phyloP scores from a whole-genome alignment of 2,888 invertebrate genomes.

The Plemyria rubiginata region DNA sequence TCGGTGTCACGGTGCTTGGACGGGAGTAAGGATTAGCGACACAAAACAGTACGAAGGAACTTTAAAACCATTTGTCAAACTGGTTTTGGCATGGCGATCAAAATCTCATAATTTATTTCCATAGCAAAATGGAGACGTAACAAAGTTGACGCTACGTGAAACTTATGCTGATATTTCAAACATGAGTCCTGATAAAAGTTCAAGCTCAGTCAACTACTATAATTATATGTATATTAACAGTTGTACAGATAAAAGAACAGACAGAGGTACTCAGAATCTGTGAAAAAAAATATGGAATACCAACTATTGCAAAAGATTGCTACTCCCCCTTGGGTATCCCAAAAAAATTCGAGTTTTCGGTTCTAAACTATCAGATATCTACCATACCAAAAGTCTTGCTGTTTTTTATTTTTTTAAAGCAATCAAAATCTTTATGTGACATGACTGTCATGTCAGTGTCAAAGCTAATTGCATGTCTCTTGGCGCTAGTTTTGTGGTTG shows the following conservation, averaged over 20 bases:
- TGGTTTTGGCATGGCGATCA: slow-evolving; percentile 33
- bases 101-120: slow-evolving; percentile 36
- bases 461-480: slow-evolving; percentile 4
- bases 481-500: neutral
- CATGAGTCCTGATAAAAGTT: neutral
- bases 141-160: neutral
- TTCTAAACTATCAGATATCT: too few relatives aligned
- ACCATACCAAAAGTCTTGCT: too few relatives aligned
- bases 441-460: neutral
- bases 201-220: too few relatives aligned
- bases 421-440: too few relatives aligned
- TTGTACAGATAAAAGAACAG: too few relatives aligned
- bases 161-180: neutral
- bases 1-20: slow-evolving; percentile 34
- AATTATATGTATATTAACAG: too few relatives aligned
- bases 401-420: too few relatives aligned
- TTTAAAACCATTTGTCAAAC: slow-evolving; percentile 36
- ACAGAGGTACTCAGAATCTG: too few relatives aligned
- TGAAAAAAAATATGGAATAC: too few relatives aligned
- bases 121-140: slow-evolving; percentile 13
- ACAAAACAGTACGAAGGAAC: slow-evolving; percentile 27
- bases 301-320: too few relatives aligned
- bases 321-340: too few relatives aligned
- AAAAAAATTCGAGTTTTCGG: too few relatives aligned
- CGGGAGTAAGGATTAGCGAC: slow-evolving; percentile 30